These are phyloP conservation scores for Dione juno DNA, from an alignment of 2,888 invertebrate genomes.

Conservation along the genomic window DNA sequence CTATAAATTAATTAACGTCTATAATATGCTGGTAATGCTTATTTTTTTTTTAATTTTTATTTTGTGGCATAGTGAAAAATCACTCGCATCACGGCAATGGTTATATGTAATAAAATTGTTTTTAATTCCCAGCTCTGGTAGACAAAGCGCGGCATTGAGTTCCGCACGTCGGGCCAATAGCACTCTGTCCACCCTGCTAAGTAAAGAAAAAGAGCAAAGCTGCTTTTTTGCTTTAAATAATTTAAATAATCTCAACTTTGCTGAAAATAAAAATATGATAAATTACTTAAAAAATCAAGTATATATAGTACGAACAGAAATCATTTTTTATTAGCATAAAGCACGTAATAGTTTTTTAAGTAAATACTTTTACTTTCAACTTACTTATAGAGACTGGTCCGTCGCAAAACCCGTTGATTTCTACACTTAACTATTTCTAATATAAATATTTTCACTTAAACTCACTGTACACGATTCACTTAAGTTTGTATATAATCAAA, in stretches of 20 bases:
- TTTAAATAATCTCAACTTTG: not conserved
- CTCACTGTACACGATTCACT: conserved; percentile 30
- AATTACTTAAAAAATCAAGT: not conserved
- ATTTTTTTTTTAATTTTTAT: no score
- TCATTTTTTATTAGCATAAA: not conserved
- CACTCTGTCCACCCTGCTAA: no score
- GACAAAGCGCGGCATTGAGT: no score
- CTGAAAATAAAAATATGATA: not conserved
- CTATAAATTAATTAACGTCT: no score
- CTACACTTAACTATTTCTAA: conserved; percentile 34
- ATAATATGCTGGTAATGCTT: no score
- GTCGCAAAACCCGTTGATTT: conserved; percentile 36
- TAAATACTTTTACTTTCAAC: conserved; percentile 34
- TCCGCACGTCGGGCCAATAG: no score
- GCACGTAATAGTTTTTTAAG: not conserved
- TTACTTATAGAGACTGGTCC: conserved; percentile 40
- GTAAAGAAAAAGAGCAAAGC: no score
- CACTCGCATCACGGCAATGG: no score
- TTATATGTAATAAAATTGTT: no score
- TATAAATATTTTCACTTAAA: conserved; percentile 34
- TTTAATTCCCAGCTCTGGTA: no score
- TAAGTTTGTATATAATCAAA: not conserved
- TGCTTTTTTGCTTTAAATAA: not conserved
- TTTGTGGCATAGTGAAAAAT: no score
- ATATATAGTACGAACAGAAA: not conserved